Evolutionary conservation across 2,888 invertebrate species (phyloP).

Genomic region (Malthinus flaveolus): DNA sequence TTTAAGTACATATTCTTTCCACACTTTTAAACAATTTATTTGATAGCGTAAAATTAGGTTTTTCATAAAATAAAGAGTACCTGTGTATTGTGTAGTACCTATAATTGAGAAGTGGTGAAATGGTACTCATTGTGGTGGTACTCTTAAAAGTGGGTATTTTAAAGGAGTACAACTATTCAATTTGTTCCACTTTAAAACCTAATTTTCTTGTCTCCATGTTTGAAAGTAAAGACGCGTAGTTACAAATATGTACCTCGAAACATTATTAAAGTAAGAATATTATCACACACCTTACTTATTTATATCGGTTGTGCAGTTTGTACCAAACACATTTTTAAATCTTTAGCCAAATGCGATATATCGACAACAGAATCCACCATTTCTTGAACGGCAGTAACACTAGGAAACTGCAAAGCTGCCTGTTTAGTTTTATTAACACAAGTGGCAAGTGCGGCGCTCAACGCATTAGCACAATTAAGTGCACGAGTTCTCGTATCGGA

Average conservation of each 20-base stretch:
- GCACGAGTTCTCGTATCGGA: slow-evolving; percentile 74
- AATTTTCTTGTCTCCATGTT: no score
- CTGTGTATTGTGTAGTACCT: no score
- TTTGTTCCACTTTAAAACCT: no score
- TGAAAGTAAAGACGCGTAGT: neutral
- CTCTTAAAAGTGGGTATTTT: no score
- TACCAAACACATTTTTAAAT: slow-evolving; percentile 74
- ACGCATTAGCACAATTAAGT: slow-evolving; percentile 74
- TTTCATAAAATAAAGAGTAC: no score
- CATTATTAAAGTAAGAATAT: no score
- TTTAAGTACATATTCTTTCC: no score
- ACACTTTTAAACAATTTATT: no score
- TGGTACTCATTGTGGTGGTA: no score
- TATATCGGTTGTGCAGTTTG: slow-evolving; percentile 65
- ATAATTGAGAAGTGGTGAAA: no score
- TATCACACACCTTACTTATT: slow-evolving; percentile 21
- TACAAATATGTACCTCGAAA: neutral
- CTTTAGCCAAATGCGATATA: slow-evolving; percentile 81
- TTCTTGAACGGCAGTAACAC: slow-evolving; percentile 85
- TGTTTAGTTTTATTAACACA: slow-evolving; percentile 88
- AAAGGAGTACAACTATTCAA: no score
- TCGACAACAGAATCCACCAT: slow-evolving; percentile 92
- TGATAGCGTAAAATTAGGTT: no score
- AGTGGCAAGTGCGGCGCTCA: slow-evolving; percentile 79
- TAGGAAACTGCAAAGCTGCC: slow-evolving; percentile 90